These are phyloP conservation scores for Pseudochromis fuscus DNA, from an alignment of 2,797 vertebrate genomes.

Conservation along the genomic window DNA sequence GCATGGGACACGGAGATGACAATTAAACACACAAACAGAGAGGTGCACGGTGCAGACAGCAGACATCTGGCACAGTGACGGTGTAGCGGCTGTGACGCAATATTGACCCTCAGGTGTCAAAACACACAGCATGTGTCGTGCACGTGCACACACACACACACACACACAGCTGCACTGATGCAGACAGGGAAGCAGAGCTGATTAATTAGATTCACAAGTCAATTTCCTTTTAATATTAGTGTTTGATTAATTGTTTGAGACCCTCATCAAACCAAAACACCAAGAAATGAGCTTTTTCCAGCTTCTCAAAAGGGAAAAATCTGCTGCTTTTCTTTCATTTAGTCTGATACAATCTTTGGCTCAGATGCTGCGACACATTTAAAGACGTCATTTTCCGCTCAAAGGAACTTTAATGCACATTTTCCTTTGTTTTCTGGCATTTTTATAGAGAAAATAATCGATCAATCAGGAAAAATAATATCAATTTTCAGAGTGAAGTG, in stretches of 20 bases:
- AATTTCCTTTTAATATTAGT: background rate
- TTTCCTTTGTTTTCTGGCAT: background rate
- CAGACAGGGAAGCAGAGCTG: background rate
- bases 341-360: too few relatives aligned
- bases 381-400: background rate
- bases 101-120: conserved; percentile 59
- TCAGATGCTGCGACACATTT: background rate
- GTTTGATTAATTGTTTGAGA: background rate
- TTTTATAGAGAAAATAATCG: background rate
- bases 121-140: conserved; percentile 42
- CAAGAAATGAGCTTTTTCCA: background rate
- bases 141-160: conserved; percentile 4
- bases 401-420: background rate
- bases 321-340: too few relatives aligned
- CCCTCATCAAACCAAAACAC: background rate
- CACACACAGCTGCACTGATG: background rate
- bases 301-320: background rate
- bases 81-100: conserved; percentile 50
- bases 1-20: conserved; percentile 74
- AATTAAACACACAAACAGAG: conserved; percentile 59
- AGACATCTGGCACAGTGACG: conserved; percentile 73
- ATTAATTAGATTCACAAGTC: background rate
- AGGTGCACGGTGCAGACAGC: conserved; percentile 41
- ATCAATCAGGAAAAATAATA: too few relatives aligned
- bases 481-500: background rate